Evolutionary conservation across 1,140 invertebrate species (phyloP), one percentile per base, ranked within the genome.

Genomic region (Melanaphis sacchari): DNA sequence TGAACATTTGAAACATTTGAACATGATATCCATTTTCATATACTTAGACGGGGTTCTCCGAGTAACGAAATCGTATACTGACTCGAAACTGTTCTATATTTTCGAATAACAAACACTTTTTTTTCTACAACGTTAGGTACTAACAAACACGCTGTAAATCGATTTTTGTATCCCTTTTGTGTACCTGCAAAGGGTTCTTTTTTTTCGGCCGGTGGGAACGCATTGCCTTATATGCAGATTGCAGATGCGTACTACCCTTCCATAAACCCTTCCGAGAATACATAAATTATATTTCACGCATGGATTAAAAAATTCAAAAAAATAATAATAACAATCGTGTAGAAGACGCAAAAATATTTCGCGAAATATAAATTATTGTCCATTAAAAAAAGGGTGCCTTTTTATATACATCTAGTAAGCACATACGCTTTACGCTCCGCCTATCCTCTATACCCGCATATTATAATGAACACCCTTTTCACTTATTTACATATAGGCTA

Each of bases 261-360:
- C 66, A 43, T 46, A 92, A 92, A 81, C 91, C 91, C 76, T 84
- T 84, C 91, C 91, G 91, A 82, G 91, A 92, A 92, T 92, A 92
- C 91, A 92, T 92, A 92, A 92, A 92, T 92, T 92, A 92, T 92
- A 92, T 92, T 92, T 92, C 91, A 92, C 91, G 91, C 91, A 92
- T 92, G 91, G 91, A 92, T 92, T 92, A 92, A 92, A 92, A 92
- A 92, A 92, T 84, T 92, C 91, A 92, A 92, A 92, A 91, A 92
- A 92, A 90, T 90, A 90, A 59, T 92, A 92, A 92, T 92, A 92
- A 92, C 91, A 92, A 92, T 92, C 43, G 91, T 41, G 54, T 41
- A 91, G 91, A 92, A 92, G 91, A 92, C 91, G 91, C 91, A 82
- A 84, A 92, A 92, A 92, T 92, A 92, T 92, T 92, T 92, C 76